Base-by-base conservation (phyloP, 2,797 vertebrate genomes). In the Lateolabrax maculatus region DNA sequence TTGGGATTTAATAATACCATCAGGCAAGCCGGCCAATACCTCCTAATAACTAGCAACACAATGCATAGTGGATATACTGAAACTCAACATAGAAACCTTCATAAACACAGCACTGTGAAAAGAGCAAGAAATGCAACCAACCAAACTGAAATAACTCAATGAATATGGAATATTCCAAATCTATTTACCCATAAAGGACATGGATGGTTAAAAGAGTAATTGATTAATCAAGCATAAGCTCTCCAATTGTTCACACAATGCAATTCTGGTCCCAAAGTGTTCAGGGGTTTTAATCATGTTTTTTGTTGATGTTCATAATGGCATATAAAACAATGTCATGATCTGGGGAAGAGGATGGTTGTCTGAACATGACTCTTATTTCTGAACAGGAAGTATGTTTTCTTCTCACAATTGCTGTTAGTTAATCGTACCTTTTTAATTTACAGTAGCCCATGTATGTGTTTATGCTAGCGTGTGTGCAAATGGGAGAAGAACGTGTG, bases 1-100 rank as follows among this genome's bases (percentile, higher is more conserved):
- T 92, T 92, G 85, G 87, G 83, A 90, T 87, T 87, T 84, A 79
- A 87, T 80, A 70, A 77, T 61, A 84, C 49, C 78, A 71, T 84
- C 74, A 81, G 85, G 67, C 62, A 10, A 77, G 78, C 39, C 51
- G 21, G 9, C 67, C 81, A 75, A 77, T 75, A 69, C 58, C 43
- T 55, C 69, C 60, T 69, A 77, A 79, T 89, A 83, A 86, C 55
- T 29, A 71, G 43, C 64, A 81, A 65, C 65, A 68, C 66, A 71
- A 80, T 65, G 55, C 60, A 70, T 9, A 5, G 29, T 75, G 46
- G 41, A 72, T 57, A 57, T 21, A 65, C 34, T 43, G 18, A 41
- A 68, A 57, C 10, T 53, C 51, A 19, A 48, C 39, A 27, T 37
- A 21, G 39, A 66, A 80, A 83, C 56, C 43, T 72, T 75, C 2